Percentiles rank a stretch among this genome's conserved stretches.
Evolutionary conservation across 2,113 vertebrate species (phyloP).

Genomic region (Cisticola juncidis): DNA sequence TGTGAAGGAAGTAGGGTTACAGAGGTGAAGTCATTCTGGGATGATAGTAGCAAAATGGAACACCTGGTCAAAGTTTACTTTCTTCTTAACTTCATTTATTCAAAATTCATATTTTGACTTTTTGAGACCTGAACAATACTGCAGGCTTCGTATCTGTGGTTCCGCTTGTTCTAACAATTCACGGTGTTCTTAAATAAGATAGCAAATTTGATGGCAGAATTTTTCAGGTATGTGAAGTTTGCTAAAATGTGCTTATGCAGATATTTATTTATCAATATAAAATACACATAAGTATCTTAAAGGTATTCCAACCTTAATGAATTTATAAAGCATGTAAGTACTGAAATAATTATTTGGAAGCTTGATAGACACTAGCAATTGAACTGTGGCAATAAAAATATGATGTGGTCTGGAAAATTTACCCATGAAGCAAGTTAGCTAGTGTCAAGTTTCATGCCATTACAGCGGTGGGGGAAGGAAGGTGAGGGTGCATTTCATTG

Average conservation of each 20-base stretch:
- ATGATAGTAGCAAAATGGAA: not conserved
- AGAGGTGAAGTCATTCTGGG: not conserved
- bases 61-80: not conserved
- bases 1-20: not conserved
- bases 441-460: not conserved
- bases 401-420: not conserved
- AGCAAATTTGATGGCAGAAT: not conserved
- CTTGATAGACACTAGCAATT: not conserved
- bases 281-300: not conserved
- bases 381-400: not conserved
- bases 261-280: not conserved
- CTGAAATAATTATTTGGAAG: not conserved
- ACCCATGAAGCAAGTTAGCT: not conserved
- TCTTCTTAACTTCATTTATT: not conserved
- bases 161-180: not conserved
- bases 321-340: not conserved
- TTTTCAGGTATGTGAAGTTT: not conserved
- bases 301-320: not conserved
- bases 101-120: not conserved
- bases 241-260: not conserved
- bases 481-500: not conserved
- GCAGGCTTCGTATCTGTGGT: not conserved
- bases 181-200: not conserved
- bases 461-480: fast-evolving
- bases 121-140: not conserved